phyloP scores from a whole-genome alignment of 2,888 invertebrate genomes.

The Junonia oenone region DNA sequence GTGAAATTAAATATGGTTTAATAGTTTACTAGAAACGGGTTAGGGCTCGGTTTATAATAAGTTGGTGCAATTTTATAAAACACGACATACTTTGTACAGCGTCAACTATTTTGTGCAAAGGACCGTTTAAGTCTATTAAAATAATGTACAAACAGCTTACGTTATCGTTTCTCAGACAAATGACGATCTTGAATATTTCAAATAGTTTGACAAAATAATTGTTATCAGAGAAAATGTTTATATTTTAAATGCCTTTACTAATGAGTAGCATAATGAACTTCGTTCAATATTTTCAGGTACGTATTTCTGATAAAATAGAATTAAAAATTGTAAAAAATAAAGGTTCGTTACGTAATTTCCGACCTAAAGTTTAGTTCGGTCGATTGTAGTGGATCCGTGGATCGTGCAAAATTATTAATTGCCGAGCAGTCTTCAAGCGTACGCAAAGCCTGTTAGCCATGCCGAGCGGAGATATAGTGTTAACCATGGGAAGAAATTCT shows the following conservation, averaged over 20 bases:
- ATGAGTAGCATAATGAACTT: background rate
- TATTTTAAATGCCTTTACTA: background rate
- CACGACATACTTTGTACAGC: slow-evolving; percentile 11
- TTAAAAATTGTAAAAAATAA: background rate
- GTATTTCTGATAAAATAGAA: background rate
- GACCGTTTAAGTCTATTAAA: slow-evolving; percentile 5
- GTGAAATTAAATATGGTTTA: slow-evolving; percentile 70
- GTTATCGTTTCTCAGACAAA: background rate
- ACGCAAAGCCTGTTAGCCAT: slow-evolving; percentile 39
- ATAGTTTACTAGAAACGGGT: slow-evolving; percentile 66
- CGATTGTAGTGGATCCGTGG: slow-evolving; percentile 42
- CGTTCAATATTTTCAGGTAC: background rate
- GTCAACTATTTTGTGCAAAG: slow-evolving; percentile 13
- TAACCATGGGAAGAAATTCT: slow-evolving; percentile 26
- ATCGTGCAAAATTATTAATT: slow-evolving; percentile 70
- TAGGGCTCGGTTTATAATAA: slow-evolving; percentile 49
- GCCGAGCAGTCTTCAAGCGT: slow-evolving; percentile 52
- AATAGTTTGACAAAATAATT: background rate
- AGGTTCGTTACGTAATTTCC: slow-evolving; percentile 4
- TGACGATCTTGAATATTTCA: background rate
- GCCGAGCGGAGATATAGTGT: slow-evolving; percentile 44
- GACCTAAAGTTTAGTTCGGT: slow-evolving; percentile 21
- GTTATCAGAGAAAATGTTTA: background rate
- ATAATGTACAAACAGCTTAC: slow-evolving; percentile 13
- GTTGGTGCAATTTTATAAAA: slow-evolving; percentile 39